Evolutionary conservation across 2,797 vertebrate species (phyloP).

Genomic region (Hydrocynus forskahlii): DNA sequence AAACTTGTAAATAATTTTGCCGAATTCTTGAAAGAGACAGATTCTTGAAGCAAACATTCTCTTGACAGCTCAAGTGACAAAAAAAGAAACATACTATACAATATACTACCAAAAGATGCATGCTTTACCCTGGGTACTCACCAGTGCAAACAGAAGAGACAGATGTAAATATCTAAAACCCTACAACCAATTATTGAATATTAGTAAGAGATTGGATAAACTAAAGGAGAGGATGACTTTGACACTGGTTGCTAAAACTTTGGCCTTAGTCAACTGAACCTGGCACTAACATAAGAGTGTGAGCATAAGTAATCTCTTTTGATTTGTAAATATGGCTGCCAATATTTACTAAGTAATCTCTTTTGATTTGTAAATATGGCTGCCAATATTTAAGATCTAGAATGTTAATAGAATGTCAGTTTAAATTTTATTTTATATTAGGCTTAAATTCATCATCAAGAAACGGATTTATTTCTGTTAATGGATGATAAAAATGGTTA

Average conservation of each 20-base stretch:
- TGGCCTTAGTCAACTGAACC: constrained; percentile 76
- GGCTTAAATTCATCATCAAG: too few relatives aligned
- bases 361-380: constrained; percentile 64
- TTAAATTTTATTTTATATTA: too few relatives aligned
- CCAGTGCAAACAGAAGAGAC: constrained; percentile 37
- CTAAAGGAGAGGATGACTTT: not conserved
- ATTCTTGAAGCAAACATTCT: constrained; percentile 63
- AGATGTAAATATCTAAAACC: constrained; percentile 30
- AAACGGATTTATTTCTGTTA: too few relatives aligned
- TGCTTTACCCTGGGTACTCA: constrained; percentile 71
- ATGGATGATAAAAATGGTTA: not conserved
- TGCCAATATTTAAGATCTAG: too few relatives aligned
- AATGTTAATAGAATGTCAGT: too few relatives aligned
- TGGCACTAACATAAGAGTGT: constrained; percentile 75
- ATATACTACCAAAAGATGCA: constrained; percentile 71
- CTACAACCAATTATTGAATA: not conserved
- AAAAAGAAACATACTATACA: constrained; percentile 73
- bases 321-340: constrained; percentile 56
- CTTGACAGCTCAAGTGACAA: constrained; percentile 74
- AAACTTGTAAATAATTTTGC: constrained; percentile 55
- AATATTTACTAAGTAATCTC: constrained; percentile 56
- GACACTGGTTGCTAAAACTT: not conserved
- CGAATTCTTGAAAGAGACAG: constrained; percentile 57
- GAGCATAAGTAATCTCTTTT: constrained; percentile 69
- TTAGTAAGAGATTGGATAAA: not conserved